Percentiles rank a stretch among this genome's conserved stretches.
phyloP scores from a whole-genome alignment of 2,888 invertebrate genomes.

The Ormyrus nitidulus region DNA sequence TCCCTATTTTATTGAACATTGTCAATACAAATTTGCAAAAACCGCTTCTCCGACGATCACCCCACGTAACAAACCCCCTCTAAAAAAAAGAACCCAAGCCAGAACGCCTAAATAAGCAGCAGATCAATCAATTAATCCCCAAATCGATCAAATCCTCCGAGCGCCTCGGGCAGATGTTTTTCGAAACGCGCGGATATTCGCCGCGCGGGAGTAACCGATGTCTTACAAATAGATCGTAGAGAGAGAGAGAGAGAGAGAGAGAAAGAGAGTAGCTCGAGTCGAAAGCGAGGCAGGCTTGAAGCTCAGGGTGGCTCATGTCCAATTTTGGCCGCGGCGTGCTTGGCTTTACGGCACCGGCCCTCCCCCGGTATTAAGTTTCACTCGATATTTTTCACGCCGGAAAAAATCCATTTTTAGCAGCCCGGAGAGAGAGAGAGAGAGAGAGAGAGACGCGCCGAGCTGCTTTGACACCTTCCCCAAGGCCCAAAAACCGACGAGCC shows the following conservation, averaged over 20 bases:
- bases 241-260: constrained; percentile 24
- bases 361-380: constrained; percentile 72
- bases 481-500: not conserved
- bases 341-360: constrained; percentile 69
- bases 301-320: constrained; percentile 75
- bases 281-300: constrained; percentile 56
- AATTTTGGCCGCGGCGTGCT: constrained; percentile 72
- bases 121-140: no score
- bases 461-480: not conserved
- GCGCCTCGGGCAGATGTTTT: constrained; percentile 39
- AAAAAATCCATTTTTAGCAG: constrained; percentile 64
- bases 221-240: constrained; percentile 75
- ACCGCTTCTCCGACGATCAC: no score
- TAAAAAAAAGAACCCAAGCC: no score
- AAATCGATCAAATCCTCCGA: not conserved
- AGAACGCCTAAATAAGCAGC: no score
- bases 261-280: constrained; percentile 9
- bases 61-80: no score
- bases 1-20: no score
- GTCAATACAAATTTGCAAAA: no score
- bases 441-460: not conserved
- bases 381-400: constrained; percentile 72
- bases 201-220: constrained; percentile 73
- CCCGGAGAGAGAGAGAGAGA: no score
- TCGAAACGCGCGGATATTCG: constrained; percentile 49